Conservation (phyloP, 2,888 invertebrate species). For the Drosophila helvetica region DNA sequence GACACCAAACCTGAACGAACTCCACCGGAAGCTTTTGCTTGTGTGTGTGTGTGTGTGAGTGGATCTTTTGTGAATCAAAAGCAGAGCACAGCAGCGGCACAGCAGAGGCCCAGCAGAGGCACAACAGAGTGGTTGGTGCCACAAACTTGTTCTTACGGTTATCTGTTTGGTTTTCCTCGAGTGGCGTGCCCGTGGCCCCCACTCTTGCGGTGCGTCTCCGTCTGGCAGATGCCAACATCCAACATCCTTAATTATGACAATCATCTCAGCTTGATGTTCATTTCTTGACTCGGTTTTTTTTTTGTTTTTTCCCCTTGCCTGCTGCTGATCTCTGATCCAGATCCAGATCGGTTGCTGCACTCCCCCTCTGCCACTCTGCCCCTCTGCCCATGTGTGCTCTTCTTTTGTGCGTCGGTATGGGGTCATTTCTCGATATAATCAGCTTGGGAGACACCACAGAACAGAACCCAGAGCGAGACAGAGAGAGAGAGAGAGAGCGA, state of each 20-base stretch:
- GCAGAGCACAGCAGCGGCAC: neutral
- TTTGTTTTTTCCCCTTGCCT: conserved; percentile 22
- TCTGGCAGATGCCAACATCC: conserved; percentile 64
- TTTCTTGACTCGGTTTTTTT: conserved; percentile 31
- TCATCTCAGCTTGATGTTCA: conserved; percentile 62
- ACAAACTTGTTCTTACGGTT: conserved; percentile 75
- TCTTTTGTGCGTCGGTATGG: conserved; percentile 33
- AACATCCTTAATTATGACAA: conserved; percentile 79
- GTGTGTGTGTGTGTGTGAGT: conserved; percentile 2
- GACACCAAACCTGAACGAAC: conserved; percentile 35
- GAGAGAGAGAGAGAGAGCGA: conserved; percentile 4
- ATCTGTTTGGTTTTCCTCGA: conserved; percentile 71
- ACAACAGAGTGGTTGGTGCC: neutral
- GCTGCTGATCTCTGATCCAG: conserved; percentile 63
- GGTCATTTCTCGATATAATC: conserved; percentile 47
- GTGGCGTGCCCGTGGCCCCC: conserved; percentile 39
- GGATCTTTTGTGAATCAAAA: conserved; percentile 40
- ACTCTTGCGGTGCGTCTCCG: conserved; percentile 14
- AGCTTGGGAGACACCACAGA: conserved; percentile 25
- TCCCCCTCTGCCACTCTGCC: neutral
- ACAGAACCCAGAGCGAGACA: neutral
- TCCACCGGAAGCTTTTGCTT: conserved; percentile 66
- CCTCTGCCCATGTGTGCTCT: neutral
- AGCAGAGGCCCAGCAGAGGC: too few relatives aligned
- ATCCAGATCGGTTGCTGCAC: conserved; percentile 70